Evolutionary conservation across 2,888 invertebrate species (phyloP).

Genomic region (Graphium colonna): DNA sequence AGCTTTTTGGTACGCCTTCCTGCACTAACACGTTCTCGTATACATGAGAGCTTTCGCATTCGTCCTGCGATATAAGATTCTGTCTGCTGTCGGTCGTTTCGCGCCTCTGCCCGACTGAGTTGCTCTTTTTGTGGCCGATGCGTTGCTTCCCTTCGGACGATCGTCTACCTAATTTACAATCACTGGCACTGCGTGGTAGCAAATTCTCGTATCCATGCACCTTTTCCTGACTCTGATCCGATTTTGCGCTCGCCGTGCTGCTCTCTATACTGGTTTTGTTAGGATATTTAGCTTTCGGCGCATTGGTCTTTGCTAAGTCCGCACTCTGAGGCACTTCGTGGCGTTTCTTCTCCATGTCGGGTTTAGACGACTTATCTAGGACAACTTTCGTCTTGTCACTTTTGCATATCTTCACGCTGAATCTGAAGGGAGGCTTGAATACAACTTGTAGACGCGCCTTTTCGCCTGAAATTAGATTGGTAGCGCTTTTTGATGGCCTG

Average conservation of each 20-base stretch:
- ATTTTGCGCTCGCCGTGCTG: conserved; percentile 41
- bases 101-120: conserved; percentile 66
- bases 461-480: conserved; percentile 82
- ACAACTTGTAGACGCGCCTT: conserved; percentile 91
- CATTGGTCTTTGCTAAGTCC: conserved; percentile 52
- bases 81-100: conserved; percentile 72
- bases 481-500: conserved; percentile 84
- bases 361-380: conserved; percentile 78
- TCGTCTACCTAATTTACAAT: conserved; percentile 62
- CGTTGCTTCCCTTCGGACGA: conserved; percentile 50
- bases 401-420: conserved; percentile 88
- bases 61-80: conserved; percentile 67
- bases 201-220: conserved; percentile 65
- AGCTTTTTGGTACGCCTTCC: conserved; percentile 63
- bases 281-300: conserved; percentile 55
- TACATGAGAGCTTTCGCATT: conserved; percentile 60
- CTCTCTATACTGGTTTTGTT: conserved; percentile 38
- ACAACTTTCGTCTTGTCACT: conserved; percentile 84
- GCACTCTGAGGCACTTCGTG: conserved; percentile 46
- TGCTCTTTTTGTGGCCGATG: conserved; percentile 67
- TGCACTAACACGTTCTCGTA: conserved; percentile 63
- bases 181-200: conserved; percentile 67
- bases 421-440: conserved; percentile 93
- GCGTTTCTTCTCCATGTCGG: conserved; percentile 66
- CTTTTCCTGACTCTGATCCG: conserved; percentile 47